A percentile compares a stretch with the other conserved stretches of the same genome.
Evolutionary conservation across 2,888 invertebrate genomes (phyloP).

Genomic region (Myopa tessellatipennis): DNA sequence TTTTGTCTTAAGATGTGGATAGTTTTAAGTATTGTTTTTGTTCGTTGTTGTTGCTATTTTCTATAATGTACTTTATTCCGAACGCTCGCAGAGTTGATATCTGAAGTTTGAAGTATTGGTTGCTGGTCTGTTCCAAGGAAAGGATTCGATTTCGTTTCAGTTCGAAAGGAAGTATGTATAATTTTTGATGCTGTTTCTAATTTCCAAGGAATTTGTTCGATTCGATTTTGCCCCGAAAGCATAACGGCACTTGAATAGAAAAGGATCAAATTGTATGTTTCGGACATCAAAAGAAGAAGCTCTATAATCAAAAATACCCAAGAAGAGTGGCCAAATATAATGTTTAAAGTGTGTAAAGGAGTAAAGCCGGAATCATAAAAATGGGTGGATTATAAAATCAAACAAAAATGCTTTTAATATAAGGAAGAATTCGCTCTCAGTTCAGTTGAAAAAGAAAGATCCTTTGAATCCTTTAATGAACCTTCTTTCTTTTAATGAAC

Average conservation of each 20-base stretch:
- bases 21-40: neutral
- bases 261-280: neutral
- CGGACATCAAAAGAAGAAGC: neutral
- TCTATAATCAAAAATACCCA: neutral
- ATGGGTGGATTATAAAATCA: neutral
- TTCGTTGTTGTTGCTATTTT: neutral
- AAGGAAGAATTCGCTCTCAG: too few species aligned
- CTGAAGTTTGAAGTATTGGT: neutral
- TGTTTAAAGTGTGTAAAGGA: neutral
- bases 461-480: too few species aligned
- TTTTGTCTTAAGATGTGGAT: neutral
- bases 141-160: slow-evolving; percentile 21
- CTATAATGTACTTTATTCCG: neutral
- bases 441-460: too few species aligned
- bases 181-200: slow-evolving; percentile 8
- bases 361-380: neutral
- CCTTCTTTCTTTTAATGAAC: too few species aligned
- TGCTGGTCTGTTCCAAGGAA: slow-evolving; percentile 18
- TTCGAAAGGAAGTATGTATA: slow-evolving; percentile 20
- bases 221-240: slow-evolving; percentile 6
- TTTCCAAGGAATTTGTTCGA: slow-evolving; percentile 32
- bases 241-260: slow-evolving; percentile 27
- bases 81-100: neutral
- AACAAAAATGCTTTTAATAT: neutral
- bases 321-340: neutral